These are phyloP conservation scores for Leptobrachium ailaonicum DNA, from an alignment of 2,113 vertebrate species.

Conservation along the genomic window DNA sequence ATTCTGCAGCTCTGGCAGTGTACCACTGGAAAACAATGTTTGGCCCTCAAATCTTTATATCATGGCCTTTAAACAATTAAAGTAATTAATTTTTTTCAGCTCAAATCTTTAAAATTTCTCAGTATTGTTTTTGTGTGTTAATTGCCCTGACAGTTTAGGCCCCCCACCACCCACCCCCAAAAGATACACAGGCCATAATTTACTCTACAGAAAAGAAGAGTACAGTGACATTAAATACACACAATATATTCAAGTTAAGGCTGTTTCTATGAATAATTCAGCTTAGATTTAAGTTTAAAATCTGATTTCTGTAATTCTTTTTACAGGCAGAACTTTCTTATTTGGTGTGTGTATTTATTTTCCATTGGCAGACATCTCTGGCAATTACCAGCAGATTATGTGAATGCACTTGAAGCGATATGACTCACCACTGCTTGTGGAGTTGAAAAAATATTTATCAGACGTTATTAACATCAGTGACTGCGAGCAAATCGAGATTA, in stretches of 20 bases:
- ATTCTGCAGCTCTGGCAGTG: too few relatives aligned
- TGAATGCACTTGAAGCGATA: slow-evolving; percentile 24
- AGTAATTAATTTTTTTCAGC: too few relatives aligned
- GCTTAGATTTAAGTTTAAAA: background rate
- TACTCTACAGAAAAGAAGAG: background rate
- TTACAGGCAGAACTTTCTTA: background rate
- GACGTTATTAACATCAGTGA: slow-evolving; percentile 32
- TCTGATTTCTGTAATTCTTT: background rate
- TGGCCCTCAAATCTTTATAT: too few relatives aligned
- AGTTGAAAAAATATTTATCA: slow-evolving; percentile 22
- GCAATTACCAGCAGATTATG: slow-evolving; percentile 6
- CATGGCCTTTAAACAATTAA: too few relatives aligned
- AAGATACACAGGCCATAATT: background rate
- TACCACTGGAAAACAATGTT: too few relatives aligned
- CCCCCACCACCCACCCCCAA: too few relatives aligned
- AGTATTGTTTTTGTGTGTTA: too few relatives aligned
- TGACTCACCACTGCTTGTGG: slow-evolving; percentile 23
- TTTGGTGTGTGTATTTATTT: slow-evolving; percentile 11
- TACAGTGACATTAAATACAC: too few relatives aligned
- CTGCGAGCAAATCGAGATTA: background rate
- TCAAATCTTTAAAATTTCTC: too few relatives aligned
- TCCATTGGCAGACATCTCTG: slow-evolving; percentile 19
- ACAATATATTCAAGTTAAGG: slow-evolving; percentile 7
- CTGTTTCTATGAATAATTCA: slow-evolving; percentile 16
- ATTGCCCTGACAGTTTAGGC: too few relatives aligned